A percentile compares a stretch with the other conserved stretches of the same genome.
These are phyloP conservation scores for Uromys caudimaculatus DNA, from an alignment of 2,797 vertebrate genomes.

Conservation along the genomic window DNA sequence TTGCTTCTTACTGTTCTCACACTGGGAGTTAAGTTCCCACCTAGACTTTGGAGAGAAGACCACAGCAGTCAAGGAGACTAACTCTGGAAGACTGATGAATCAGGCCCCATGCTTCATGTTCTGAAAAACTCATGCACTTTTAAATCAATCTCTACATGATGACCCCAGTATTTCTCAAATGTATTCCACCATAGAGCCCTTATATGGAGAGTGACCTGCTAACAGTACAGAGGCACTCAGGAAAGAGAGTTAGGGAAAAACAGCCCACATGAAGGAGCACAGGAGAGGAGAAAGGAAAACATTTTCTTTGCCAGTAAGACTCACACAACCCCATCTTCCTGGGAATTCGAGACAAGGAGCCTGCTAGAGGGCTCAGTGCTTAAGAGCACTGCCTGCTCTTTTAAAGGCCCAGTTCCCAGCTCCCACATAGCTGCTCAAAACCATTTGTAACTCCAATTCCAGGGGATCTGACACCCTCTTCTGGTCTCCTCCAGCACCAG, in stretches of 20 bases:
- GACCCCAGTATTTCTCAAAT: constrained; percentile 10
- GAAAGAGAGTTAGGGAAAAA: not conserved
- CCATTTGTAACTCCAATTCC: not conserved
- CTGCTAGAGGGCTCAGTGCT: not conserved
- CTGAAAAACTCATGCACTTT: not conserved
- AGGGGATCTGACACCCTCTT: not conserved
- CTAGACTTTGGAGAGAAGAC: not conserved
- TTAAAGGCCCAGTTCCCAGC: not conserved
- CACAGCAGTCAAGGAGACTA: not conserved
- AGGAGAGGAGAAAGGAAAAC: not conserved
- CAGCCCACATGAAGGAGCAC: not conserved
- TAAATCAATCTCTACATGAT: not conserved
- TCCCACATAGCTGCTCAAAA: not conserved
- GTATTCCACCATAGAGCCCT: constrained; percentile 6
- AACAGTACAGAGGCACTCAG: not conserved
- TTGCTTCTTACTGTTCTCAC: not conserved
- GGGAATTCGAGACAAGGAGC: not conserved
- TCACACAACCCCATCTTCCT: not conserved
- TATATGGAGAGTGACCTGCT: not conserved
- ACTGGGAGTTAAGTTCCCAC: not conserved
- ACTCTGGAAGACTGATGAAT: not conserved
- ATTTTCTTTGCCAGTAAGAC: not conserved
- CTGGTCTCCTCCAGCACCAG: not conserved
- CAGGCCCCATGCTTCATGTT: not conserved
- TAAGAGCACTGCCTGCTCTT: not conserved